These are phyloP conservation scores for Oreochromis spilurus DNA, from an alignment of 2,113 vertebrate species.

Conservation along the genomic window DNA sequence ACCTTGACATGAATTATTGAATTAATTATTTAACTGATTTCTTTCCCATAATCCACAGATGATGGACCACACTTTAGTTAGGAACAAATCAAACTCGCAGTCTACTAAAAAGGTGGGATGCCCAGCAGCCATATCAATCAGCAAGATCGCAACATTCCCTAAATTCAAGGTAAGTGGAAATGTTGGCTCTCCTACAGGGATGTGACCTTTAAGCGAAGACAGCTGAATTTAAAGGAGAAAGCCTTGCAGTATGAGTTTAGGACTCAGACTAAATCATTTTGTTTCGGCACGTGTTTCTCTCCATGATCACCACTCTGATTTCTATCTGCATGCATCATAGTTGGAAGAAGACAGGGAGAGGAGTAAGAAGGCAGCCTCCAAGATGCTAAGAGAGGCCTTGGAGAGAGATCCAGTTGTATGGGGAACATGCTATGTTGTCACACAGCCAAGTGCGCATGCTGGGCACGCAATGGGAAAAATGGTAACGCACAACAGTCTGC, in stretches of 20 bases:
- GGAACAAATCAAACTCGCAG: not conserved
- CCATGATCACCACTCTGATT: not conserved
- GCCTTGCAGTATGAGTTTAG: not conserved
- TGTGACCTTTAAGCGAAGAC: not conserved
- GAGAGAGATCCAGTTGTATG: slow-evolving; percentile 1
- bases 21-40: not conserved
- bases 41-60: not conserved
- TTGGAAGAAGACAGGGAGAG: not conserved
- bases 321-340: not conserved
- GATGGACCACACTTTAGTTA: not conserved
- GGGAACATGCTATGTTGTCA: not conserved
- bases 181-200: not conserved
- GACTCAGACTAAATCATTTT: not conserved
- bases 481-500: not conserved
- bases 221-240: not conserved
- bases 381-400: not conserved
- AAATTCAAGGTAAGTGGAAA: not conserved
- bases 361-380: not conserved
- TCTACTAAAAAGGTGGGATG: slow-evolving; percentile 9
- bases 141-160: not conserved
- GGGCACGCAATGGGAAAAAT: not conserved
- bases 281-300: not conserved
- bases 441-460: not conserved
- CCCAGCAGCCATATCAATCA: slow-evolving; percentile 3
- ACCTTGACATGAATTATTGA: not conserved